Evolutionary conservation across 2,797 vertebrate genomes (phyloP), one percentile per base, ranked within the genome.

Genomic region (Tachyglossus aculeatus): DNA sequence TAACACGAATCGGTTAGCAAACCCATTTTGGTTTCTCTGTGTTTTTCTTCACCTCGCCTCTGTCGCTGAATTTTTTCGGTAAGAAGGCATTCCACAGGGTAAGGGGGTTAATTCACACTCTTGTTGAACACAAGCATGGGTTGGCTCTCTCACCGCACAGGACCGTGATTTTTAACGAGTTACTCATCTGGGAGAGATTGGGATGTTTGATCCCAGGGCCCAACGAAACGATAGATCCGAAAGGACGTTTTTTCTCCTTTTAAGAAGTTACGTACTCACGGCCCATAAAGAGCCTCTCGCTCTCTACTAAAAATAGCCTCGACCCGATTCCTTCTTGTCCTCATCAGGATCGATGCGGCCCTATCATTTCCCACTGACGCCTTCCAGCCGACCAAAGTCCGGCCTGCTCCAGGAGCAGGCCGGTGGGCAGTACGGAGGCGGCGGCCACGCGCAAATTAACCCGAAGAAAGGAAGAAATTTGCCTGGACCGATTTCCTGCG

Each of bases 401-500:
- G 58, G 67, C 55, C 45, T 33, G 13, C 14, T 40, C 52, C 58
- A 55, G 45, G 18, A 59, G 32, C 44, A 50, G 54, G n/a, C n/a
- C n/a, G n/a, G n/a, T n/a, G n/a, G n/a, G n/a, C n/a, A n/a, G n/a
- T n/a, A n/a, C n/a, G n/a, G n/a, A n/a, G n/a, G n/a, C n/a, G n/a
- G n/a, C n/a, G n/a, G n/a, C n/a, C n/a, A n/a, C n/a, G n/a, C n/a
- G n/a, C n/a, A n/a, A n/a, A n/a, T n/a, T n/a, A n/a, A n/a, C n/a
- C n/a, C n/a, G n/a, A n/a, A n/a, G n/a, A n/a, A n/a, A 48, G 19
- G 54, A 33, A 38, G 71, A 65, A 58, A 61, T n/a, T 36, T 92
- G 96, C 98, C 96, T 98, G 92, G 94, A 95, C 84, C 95, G 96
- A 78, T 94, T 96, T 85, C 94, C 91, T 8, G 93, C 80, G 47